Evolutionary conservation across 1,140 invertebrate genomes (phyloP), one percentile per base, ranked within the genome.

Genomic region (Zelostemma sp.): DNA sequence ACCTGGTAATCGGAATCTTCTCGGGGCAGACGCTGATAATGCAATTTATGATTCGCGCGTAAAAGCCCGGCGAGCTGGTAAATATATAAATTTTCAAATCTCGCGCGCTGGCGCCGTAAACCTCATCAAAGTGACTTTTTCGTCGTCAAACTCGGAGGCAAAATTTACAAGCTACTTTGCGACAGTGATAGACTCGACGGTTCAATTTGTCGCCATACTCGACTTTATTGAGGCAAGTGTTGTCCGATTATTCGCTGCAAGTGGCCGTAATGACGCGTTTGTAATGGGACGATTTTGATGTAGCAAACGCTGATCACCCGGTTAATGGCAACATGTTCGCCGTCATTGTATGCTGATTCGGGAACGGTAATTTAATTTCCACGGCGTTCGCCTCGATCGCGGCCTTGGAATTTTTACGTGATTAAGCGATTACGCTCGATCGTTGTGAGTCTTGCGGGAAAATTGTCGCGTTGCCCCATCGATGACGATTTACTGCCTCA

Each of bases 261-360:
- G 41, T 28, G 40, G 25, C 15, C 11, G 1, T 55, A 55, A 58
- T 48, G 46, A 58, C 55, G 35, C 41, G 54, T 12, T 45, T 12
- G 54, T 57, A 58, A 58, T 58, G 46, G 16, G 6, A 6, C 43
- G 18, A 46, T 46, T 18, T 46, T 46, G 16, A 46, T 46, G 43
- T 17, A 19, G 40, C 14, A 5, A 57, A 25, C 19, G 16, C 6
- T n/a, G 40, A 28, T 55, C 14, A 54, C 51, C 38, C 31, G 21
- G 14, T 38, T 14, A 31, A 31, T 38, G 33, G 28, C 25, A 31
- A 21, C 11, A 12, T 6, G 46, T 17, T 49, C 18, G 9, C 18
- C 18, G 43, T 46, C 43, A 46, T 46, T 46, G 43, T 46, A 46
- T 46, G 43, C 18, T 46, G 40, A 41, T 41, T 41, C 15, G 12